A percentile compares a stretch with the other conserved stretches of the same genome.
These are phyloP conservation scores for Anorthoa munda DNA, from an alignment of 2,888 invertebrate genomes.

Conservation along the genomic window DNA sequence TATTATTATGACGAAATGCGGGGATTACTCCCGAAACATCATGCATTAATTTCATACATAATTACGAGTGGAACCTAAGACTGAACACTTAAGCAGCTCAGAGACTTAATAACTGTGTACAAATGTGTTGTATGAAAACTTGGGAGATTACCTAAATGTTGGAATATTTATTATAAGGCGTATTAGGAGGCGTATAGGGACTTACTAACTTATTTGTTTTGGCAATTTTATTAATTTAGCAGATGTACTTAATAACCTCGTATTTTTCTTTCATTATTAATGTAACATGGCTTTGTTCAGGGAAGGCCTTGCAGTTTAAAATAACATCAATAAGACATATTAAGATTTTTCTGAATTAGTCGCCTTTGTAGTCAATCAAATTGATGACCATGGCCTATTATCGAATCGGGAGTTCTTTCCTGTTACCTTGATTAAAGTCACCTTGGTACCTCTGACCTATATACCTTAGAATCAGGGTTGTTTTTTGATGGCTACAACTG, in stretches of 20 bases:
- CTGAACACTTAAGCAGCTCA: constrained; percentile 42
- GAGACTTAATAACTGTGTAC: constrained; percentile 26
- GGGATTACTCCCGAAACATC: constrained; percentile 33
- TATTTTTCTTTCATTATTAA: background rate
- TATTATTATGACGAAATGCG: background rate
- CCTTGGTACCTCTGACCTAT: background rate
- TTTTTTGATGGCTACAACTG: too few species aligned
- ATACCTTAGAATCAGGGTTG: background rate
- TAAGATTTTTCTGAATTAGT: background rate
- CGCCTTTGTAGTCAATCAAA: background rate
- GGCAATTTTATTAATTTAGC: background rate
- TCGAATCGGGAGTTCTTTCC: background rate
- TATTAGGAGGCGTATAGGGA: too few species aligned
- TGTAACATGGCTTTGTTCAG: background rate
- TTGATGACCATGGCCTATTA: background rate
- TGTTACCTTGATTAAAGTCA: background rate
- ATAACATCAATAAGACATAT: background rate
- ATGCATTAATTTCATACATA: constrained; percentile 48
- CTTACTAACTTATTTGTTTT: constrained; percentile 9
- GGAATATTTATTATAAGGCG: constrained; percentile 18
- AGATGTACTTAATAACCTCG: background rate
- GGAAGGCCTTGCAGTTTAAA: background rate
- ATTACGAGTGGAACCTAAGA: constrained; percentile 41
- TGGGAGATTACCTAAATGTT: constrained; percentile 30
- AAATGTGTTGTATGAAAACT: constrained; percentile 31